Conservation (phyloP, 2,113 vertebrate genomes). For the Brachyhypopomus occidentalis region DNA sequence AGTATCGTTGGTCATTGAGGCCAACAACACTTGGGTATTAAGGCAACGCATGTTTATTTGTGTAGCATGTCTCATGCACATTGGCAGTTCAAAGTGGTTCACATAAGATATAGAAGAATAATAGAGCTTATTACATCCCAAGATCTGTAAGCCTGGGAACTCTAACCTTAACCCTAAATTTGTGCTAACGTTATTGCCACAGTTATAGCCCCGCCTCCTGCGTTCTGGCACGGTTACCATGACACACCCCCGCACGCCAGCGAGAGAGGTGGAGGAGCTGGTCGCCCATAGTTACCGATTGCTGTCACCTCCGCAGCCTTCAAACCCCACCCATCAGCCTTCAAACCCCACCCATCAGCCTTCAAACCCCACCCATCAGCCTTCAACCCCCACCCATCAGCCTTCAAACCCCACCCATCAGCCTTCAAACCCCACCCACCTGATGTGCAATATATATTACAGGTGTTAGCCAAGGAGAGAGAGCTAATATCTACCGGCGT, state of each 20-base stretch:
- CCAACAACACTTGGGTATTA: too few relatives aligned
- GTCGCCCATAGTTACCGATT: constrained; percentile 31
- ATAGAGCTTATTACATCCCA: too few relatives aligned
- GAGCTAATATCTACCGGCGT: constrained; percentile 10
- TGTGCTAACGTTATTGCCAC: constrained; percentile 43
- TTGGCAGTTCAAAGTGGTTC: too few relatives aligned
- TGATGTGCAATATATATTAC: background rate
- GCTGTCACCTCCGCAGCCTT: constrained; percentile 27
- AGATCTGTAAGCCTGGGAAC: too few relatives aligned
- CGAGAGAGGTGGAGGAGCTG: constrained; percentile 28
- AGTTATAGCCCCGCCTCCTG: constrained; percentile 39
- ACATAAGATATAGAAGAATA: too few relatives aligned
- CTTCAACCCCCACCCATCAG: constrained; percentile 16
- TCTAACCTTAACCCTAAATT: constrained; percentile 44
- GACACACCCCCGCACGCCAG: constrained; percentile 48
- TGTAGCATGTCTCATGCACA: too few relatives aligned
- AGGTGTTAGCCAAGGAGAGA: background rate
- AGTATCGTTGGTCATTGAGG: too few relatives aligned
- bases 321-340: constrained; percentile 17
- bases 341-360: constrained; percentile 15
- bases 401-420: constrained; percentile 18
- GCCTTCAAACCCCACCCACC: constrained; percentile 10
- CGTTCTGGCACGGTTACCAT: constrained; percentile 29
- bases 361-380: constrained; percentile 18
- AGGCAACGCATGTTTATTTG: too few relatives aligned